Conservation (phyloP, 2,113 vertebrate species). For the Melierax canorus region DNA sequence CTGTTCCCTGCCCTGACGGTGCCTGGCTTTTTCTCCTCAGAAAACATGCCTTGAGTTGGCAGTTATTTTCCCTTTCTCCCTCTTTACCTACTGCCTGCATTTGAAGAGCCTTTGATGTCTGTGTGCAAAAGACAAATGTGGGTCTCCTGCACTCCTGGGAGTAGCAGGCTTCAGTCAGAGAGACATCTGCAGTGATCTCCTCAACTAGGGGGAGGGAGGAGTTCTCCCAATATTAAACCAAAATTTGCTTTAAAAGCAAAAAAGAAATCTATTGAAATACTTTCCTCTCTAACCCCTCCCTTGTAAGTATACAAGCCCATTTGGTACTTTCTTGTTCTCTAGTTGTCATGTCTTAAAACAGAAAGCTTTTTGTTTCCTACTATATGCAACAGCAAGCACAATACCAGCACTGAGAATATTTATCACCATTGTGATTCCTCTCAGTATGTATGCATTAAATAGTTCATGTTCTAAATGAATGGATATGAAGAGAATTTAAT, state of each 20-base stretch:
- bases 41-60: neutral
- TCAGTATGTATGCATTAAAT: neutral
- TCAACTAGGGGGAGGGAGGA: neutral
- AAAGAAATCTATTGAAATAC: neutral
- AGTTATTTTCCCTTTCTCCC: neutral
- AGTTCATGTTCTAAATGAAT: neutral
- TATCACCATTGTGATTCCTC: neutral
- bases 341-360: neutral
- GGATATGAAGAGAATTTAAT: neutral
- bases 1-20: rapidly evolving
- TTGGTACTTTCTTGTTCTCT: neutral
- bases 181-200: neutral
- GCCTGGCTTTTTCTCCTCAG: neutral
- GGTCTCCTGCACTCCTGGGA: neutral
- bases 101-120: neutral
- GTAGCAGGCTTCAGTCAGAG: neutral
- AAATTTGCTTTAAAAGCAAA: neutral
- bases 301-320: neutral
- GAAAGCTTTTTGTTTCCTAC: neutral
- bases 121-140: neutral
- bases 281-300: neutral
- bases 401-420: neutral
- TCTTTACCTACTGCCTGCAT: neutral
- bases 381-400: neutral
- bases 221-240: neutral